Evolutionary conservation across 2,113 vertebrate genomes (phyloP), one percentile per base, ranked within the genome.

Genomic region (Cathartes aura): DNA sequence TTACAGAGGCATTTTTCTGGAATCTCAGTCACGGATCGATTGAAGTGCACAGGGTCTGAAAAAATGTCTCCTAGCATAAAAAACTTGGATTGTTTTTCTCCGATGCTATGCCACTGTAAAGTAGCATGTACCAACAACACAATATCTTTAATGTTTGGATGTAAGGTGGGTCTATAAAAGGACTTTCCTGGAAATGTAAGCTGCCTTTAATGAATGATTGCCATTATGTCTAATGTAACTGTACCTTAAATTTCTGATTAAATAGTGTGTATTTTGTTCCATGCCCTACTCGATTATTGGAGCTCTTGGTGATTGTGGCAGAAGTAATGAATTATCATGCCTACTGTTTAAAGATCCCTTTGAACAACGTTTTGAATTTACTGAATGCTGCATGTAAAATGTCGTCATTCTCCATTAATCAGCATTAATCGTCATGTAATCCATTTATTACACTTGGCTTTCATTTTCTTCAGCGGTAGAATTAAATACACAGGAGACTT

Each of bases 71-170:
- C 98, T 97, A 97, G 98, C 95, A 96, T 98, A 95, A 99, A 98
- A 98, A 99, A 98, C 98, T 98, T 99, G 97, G 98, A 99, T 93
- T 99, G 99, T 84, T 99, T 99, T 98, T 99, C 98, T 70, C 99
- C 97, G 59, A 97, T 99, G 97, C 97, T 99, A 80, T 99, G 99
- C 98, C 99, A 99, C 98, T 99, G 98, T 98, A 99, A 99, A 98
- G 98, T 99, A 98, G 99, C 98, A 42, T 99, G 99, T 96, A 99
- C 98, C 97, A 99, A 98, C 98, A 99, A 98, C 97, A 98, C 98
- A 95, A 93, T 99, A 97, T 99, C 99, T 48, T 98, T 99, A 97
- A 99, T 99, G 98, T 99, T 99, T 98, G 99, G 98, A 97, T 99
- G 98, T 98, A 99, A 99, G 99, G 99, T 99, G 98, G 98, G 98